These are phyloP conservation scores for Sebastes vulpes DNA, from an alignment of 2,797 vertebrate species.

Conservation along the genomic window DNA sequence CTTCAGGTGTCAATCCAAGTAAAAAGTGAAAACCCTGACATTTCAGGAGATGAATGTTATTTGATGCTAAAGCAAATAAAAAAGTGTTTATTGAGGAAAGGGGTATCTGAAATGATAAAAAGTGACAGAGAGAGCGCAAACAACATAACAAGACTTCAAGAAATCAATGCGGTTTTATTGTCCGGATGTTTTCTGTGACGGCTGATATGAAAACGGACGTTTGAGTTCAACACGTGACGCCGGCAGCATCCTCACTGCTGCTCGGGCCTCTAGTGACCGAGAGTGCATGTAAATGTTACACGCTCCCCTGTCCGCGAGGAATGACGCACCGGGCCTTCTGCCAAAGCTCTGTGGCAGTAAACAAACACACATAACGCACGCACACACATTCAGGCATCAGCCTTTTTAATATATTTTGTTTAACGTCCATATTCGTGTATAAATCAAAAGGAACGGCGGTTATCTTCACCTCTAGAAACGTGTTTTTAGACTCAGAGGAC, in stretches of 20 bases:
- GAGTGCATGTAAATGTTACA: slow-evolving; percentile 62
- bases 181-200: slow-evolving; percentile 37
- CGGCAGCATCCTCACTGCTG: slow-evolving; percentile 8
- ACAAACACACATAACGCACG: background rate
- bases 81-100: slow-evolving; percentile 2
- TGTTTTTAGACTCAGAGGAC: background rate
- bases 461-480: background rate
- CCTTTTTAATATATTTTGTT: background rate
- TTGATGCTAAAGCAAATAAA: background rate
- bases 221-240: slow-evolving; percentile 48
- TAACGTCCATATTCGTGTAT: background rate
- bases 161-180: slow-evolving; percentile 50
- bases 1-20: background rate
- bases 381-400: background rate
- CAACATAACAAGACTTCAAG: slow-evolving; percentile 28
- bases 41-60: slow-evolving; percentile 23
- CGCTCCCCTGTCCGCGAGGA: slow-evolving; percentile 6
- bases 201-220: slow-evolving; percentile 49
- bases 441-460: background rate
- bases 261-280: slow-evolving; percentile 32
- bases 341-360: slow-evolving; percentile 35
- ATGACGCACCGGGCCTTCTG: slow-evolving; percentile 34
- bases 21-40: slow-evolving; percentile 7
- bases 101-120: slow-evolving; percentile 57
- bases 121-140: slow-evolving; percentile 55